Base-by-base conservation (phyloP, 2,113 vertebrate species). In the Myrmophylax atrothorax region DNA sequence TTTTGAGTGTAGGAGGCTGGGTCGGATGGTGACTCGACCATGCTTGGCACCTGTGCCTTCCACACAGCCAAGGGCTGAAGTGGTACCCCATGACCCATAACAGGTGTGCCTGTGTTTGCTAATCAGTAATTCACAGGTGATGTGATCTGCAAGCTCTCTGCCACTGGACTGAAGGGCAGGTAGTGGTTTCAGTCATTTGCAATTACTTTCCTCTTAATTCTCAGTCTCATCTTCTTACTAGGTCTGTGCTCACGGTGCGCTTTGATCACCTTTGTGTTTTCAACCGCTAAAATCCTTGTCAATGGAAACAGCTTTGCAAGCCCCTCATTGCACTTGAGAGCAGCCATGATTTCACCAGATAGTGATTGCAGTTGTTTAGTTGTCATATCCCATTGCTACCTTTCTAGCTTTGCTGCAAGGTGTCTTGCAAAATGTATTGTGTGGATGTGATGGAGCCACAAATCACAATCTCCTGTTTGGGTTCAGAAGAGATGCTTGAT, bases 1-100 rank as follows among this genome's bases (percentile, higher is more conserved):
- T 24, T 73, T 12, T 35, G 40, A 52, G 35, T 2, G 23, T 4
- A 1, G 33, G 23, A 67, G 62, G 12, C 56, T 2, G 8, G 3
- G 18, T 23, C 1, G 0, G 40, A 5, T 0, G 1, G 52, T 44
- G 19, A 19, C 11, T 18, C 7, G 1, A 42, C 9, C 33, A 0
- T 3, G 9, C 31, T 56, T 1, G 6, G 47, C 23, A 15, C 14
- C 8, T 0, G 0, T 37, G 26, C 12, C 40, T 23, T 18, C 33
- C 17, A 17, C 2, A 3, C 0, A 1, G 42, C n/a, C 37, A 5
- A 56, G 9, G 29, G 7, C 55, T 6, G 35, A 28, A 4, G 25
- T 0, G 1, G 37, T 9, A 10, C 46, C 46, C 18, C 2, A 0
- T 42, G 25, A 25, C 18, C 56, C 1, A 1, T 25, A 7, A 31